Conservation (phyloP, 2,797 vertebrate species). For the Otus scops region DNA sequence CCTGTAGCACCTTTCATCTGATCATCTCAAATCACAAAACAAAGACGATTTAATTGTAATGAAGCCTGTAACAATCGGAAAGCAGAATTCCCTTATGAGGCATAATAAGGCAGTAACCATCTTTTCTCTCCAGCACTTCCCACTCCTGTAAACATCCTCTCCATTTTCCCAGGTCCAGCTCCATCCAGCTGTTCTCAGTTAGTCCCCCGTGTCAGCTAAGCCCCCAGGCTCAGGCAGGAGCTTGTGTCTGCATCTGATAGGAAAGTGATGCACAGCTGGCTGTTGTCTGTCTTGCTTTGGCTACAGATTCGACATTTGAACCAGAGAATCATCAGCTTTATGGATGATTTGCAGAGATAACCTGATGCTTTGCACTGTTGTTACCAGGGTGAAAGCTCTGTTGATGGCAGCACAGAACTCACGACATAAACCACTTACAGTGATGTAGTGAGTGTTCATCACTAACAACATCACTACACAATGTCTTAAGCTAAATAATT, state of each 20-base stretch:
- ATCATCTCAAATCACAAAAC: neutral
- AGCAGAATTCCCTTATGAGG: neutral
- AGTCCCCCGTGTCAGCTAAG: neutral
- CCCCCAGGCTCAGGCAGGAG: neutral
- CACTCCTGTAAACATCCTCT: neutral
- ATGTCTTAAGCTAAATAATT: neutral
- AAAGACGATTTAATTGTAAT: neutral
- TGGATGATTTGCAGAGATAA: neutral
- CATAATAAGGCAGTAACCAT: neutral
- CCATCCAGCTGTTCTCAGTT: neutral
- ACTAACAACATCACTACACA: neutral
- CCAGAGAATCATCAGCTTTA: neutral
- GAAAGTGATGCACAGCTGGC: neutral
- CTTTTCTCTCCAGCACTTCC: neutral
- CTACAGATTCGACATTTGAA: neutral
- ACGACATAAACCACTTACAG: neutral
- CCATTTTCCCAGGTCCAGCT: neutral
- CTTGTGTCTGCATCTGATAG: neutral
- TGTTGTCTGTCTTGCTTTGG: neutral
- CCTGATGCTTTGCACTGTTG: fast-evolving
- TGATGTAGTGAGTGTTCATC: neutral
- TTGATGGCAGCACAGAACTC: neutral
- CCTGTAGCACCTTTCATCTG: neutral
- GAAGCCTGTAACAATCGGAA: neutral
- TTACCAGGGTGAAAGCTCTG: neutral